A percentile compares a stretch with the other conserved stretches of the same genome.
Evolutionary conservation across 2,888 invertebrate species (phyloP).

Genomic region (Frankliniella fusca): DNA sequence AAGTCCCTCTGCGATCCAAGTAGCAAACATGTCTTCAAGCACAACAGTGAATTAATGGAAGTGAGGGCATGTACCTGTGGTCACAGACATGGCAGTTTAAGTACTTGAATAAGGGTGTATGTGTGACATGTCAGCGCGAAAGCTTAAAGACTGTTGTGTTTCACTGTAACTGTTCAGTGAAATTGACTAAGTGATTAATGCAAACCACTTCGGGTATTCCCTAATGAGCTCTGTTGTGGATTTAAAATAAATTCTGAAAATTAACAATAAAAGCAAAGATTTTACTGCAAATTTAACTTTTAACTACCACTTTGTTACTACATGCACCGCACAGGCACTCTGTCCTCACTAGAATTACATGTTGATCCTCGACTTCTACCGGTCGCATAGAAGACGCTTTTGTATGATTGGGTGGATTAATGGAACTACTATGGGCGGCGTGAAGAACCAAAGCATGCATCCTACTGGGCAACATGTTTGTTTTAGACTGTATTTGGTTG

Average conservation of each 20-base stretch:
- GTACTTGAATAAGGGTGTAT: not conserved
- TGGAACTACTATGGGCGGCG: slow-evolving; percentile 12
- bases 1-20: slow-evolving; percentile 43
- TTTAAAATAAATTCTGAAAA: too few relatives aligned
- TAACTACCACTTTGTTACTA: too few relatives aligned
- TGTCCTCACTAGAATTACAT: not conserved
- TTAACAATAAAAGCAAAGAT: too few relatives aligned
- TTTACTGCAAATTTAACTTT: too few relatives aligned
- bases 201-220: too few relatives aligned
- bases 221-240: too few relatives aligned
- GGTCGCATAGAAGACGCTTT: not conserved
- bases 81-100: not conserved
- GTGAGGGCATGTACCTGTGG: not conserved
- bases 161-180: too few relatives aligned
- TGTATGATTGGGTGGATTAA: not conserved
- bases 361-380: slow-evolving; percentile 12
- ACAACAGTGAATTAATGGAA: slow-evolving; percentile 30
- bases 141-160: too few relatives aligned
- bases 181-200: too few relatives aligned
- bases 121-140: not conserved
- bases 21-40: slow-evolving; percentile 38
- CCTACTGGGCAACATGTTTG: slow-evolving; percentile 2
- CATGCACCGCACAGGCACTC: not conserved
- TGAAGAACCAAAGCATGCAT: slow-evolving; percentile 20
- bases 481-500: not conserved